phyloP scores from a whole-genome alignment of 2,113 vertebrate genomes.

The Phalacrocorax carbo region DNA sequence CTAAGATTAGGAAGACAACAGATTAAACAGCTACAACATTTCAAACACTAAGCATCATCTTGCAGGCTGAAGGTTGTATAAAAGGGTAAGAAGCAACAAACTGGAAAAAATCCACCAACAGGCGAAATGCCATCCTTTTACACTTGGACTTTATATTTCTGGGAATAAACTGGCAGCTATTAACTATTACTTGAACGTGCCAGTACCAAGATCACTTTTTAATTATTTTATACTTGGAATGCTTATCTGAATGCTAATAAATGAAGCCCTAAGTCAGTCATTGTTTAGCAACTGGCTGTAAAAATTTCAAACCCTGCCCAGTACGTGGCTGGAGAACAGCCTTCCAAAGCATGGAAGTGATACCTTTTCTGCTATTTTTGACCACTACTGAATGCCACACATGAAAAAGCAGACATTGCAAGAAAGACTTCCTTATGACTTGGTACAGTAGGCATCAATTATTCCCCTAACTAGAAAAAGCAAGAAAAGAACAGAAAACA shows the following conservation, averaged over 20 bases:
- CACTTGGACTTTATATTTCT: background rate
- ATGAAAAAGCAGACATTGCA: constrained; percentile 19
- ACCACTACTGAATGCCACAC: constrained; percentile 4
- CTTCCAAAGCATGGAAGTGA: background rate
- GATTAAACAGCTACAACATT: background rate
- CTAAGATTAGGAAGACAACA: background rate
- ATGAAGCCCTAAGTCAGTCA: background rate
- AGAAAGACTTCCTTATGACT: constrained; percentile 40
- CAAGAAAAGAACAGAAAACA: background rate
- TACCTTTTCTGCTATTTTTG: constrained; percentile 1
- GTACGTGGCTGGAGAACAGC: background rate
- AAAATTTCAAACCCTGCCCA: background rate
- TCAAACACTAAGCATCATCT: background rate
- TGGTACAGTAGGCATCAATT: constrained; percentile 44
- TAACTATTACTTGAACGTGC: background rate
- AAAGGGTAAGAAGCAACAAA: background rate
- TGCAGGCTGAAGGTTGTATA: background rate
- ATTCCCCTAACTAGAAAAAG: constrained; percentile 39
- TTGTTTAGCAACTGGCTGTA: background rate
- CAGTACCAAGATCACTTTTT: background rate
- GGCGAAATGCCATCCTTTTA: background rate
- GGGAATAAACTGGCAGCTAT: background rate
- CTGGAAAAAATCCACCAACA: background rate
- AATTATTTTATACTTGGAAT: background rate
- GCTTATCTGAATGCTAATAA: background rate